phyloP scores from a whole-genome alignment of 1,140 invertebrate genomes.

The Schlechtendalia chinensis region DNA sequence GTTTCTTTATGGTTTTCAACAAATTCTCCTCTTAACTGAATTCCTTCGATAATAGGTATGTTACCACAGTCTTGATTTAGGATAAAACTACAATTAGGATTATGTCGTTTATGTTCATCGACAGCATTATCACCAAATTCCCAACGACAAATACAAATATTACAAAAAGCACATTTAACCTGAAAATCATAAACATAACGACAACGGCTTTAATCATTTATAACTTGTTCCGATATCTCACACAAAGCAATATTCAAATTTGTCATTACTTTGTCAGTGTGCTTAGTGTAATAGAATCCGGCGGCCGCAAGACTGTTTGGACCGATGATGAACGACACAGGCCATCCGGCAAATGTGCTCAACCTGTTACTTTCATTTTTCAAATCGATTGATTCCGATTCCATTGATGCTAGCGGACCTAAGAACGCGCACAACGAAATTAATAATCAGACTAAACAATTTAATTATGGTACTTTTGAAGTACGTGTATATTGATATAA shows the following conservation, averaged over 20 bases:
- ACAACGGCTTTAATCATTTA: no score
- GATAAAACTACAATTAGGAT: slow-evolving; percentile 67
- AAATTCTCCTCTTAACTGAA: slow-evolving; percentile 50
- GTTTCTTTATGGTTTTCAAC: slow-evolving; percentile 37
- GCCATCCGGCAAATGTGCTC: slow-evolving; percentile 71
- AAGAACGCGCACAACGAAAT: neutral
- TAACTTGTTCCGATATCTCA: no score
- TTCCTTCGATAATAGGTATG: slow-evolving; percentile 47
- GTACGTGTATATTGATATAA: neutral
- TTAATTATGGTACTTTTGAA: neutral
- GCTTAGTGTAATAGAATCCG: slow-evolving; percentile 77
- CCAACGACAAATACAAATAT: slow-evolving; percentile 71
- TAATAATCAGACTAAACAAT: no score
- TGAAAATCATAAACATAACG: slow-evolving; percentile 55
- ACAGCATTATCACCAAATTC: slow-evolving; percentile 71
- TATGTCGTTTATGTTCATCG: slow-evolving; percentile 70
- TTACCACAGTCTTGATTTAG: slow-evolving; percentile 40
- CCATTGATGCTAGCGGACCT: slow-evolving; percentile 12
- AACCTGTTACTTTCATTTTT: slow-evolving; percentile 69
- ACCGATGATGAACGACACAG: slow-evolving; percentile 64
- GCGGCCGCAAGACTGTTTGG: slow-evolving; percentile 70
- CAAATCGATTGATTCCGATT: slow-evolving; percentile 57
- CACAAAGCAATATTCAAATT: neutral
- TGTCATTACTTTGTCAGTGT: slow-evolving; percentile 62
- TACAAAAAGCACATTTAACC: slow-evolving; percentile 82